These are phyloP conservation scores for Brachionus koreanus DNA, from an alignment of 1,140 invertebrate species.

Conservation along the genomic window DNA sequence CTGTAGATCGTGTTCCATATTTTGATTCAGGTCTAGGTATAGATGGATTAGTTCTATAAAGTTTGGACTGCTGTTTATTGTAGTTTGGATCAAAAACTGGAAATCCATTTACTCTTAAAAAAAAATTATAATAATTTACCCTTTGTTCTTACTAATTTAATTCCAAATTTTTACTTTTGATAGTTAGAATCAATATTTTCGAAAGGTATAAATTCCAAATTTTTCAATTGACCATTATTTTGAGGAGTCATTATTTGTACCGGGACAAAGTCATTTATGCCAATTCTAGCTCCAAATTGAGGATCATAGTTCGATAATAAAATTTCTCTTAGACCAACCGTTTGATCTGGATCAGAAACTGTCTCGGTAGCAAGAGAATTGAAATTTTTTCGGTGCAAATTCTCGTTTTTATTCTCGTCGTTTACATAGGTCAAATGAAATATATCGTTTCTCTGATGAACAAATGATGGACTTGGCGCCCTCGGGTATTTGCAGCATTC, in stretches of 20 bases:
- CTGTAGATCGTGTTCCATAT: slow-evolving; percentile 3
- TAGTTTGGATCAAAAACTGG: slow-evolving; percentile 30
- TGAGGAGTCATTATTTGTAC: slow-evolving; percentile 12
- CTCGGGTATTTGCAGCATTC: slow-evolving; percentile 5
- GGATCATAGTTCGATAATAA: slow-evolving; percentile 35
- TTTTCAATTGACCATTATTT: background rate
- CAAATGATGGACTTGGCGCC: slow-evolving; percentile 15
- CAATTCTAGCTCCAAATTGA: slow-evolving; percentile 17
- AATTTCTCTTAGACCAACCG: slow-evolving; percentile 17
- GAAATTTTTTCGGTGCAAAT: background rate
- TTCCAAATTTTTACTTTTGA: background rate
- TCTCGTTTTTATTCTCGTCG: background rate
- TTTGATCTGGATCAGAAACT: background rate
- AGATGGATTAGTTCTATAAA: slow-evolving; percentile 41
- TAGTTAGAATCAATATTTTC: slow-evolving; percentile 33
- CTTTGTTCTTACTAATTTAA: background rate
- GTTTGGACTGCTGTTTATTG: background rate
- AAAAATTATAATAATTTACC: background rate
- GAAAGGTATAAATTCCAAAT: slow-evolving; percentile 41
- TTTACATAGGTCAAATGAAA: slow-evolving; percentile 42
- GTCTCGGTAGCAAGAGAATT: background rate
- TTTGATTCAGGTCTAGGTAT: slow-evolving; percentile 38
- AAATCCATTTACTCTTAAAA: slow-evolving; percentile 6
- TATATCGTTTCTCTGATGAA: background rate
- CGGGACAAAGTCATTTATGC: background rate